Base-by-base conservation (phyloP, 1,140 invertebrate species). In the Tribolium castaneum region DNA sequence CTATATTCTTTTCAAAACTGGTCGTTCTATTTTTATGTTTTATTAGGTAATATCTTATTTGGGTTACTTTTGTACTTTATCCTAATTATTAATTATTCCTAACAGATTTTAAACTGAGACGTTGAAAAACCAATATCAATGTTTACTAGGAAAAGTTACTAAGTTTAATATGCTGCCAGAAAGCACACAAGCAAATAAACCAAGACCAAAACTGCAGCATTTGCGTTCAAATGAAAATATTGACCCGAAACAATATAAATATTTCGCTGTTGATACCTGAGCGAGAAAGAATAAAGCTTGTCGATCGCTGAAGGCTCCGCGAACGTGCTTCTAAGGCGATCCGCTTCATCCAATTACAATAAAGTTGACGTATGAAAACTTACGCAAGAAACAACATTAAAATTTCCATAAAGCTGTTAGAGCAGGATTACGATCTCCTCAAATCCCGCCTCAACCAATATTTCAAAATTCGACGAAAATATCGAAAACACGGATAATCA, bases 361-460 rank as follows among this genome's bases (percentile, higher is more conserved):
- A 25, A 56, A 16, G 54, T 30, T 59, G 54, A 59, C 54, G 22
- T 59, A 59, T 59, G 54, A 59, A 59, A 59, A 25, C 54, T 25
- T 22, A 14, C 10, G 16, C 54, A 59, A 59, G 19, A 59, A 59
- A 59, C 19, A 59, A 59, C 54, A 25, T 59, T 59, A 59, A 59
- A 59, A 59, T 59, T 59, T 59, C 22, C 54, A 59, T 59, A 59
- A 56, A 56, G 54, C 54, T 56, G 54, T 56, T 56, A 56, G 9
- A 59, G 22, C 54, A 10, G 54, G 54, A 59, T 59, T 59, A 59
- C 54, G 19, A 30, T 59, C 54, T 1, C 13, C n/a, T 2, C 13
- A 59, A 59, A 59, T 30, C 16, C 54, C 10, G 14, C 30, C 30
- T 66, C 30, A 66, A 10, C 25, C 30, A 66, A 66, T 66, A 35